A percentile compares a stretch with the other conserved stretches of the same genome.
Evolutionary conservation across 2,888 invertebrate species (phyloP).

Genomic region (Idaea dimidiata): DNA sequence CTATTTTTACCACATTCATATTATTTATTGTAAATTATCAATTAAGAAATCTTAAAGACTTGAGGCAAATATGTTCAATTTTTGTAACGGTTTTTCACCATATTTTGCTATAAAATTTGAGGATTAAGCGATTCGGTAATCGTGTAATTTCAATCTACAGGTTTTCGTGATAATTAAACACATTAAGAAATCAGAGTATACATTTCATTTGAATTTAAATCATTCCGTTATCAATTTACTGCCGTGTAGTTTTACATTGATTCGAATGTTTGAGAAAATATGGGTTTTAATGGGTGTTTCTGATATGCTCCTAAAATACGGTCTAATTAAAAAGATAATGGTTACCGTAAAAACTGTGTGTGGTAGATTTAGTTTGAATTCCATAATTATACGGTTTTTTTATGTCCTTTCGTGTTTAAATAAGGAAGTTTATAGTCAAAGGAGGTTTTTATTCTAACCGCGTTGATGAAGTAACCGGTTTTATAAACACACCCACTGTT

Average conservation of each 20-base stretch:
- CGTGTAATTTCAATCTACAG: background rate
- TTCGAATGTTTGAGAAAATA: constrained; percentile 8
- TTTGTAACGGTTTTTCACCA: background rate
- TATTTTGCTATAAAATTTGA: too few species aligned
- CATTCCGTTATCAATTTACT: constrained; percentile 19
- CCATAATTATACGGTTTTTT: constrained; percentile 15
- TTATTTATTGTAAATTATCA: constrained; percentile 9
- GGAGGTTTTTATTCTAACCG: constrained; percentile 5
- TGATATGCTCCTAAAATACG: constrained; percentile 31
- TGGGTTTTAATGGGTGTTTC: constrained; percentile 25
- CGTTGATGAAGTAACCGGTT: constrained; percentile 18
- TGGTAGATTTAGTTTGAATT: constrained; percentile 32
- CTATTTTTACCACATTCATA: background rate
- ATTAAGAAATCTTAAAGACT: constrained; percentile 21
- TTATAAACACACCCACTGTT: constrained; percentile 17
- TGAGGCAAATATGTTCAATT: constrained; percentile 9
- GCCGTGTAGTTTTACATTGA: constrained; percentile 18
- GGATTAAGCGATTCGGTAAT: background rate
- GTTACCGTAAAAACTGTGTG: constrained; percentile 34
- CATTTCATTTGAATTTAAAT: background rate
- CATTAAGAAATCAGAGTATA: background rate
- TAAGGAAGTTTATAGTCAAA: constrained; percentile 17
- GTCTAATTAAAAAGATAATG: constrained; percentile 32
- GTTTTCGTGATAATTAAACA: background rate
- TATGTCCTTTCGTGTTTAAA: constrained; percentile 15